Conservation (phyloP, 1,140 invertebrate species). For the Anagrus nilaparvatae region DNA sequence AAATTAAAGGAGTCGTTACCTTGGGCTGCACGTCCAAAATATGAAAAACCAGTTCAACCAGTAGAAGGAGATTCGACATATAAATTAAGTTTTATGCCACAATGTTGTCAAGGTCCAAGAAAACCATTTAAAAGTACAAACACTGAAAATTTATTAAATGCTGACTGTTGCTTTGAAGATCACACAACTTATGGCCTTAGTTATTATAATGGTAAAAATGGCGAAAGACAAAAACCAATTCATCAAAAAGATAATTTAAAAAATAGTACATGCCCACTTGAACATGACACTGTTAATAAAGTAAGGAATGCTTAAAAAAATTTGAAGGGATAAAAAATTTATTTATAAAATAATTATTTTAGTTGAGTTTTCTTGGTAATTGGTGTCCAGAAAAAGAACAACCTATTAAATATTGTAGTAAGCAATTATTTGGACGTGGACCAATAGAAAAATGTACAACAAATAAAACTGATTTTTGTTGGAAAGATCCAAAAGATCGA, state of each 20-base stretch:
- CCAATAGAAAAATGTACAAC: slow-evolving; percentile 61
- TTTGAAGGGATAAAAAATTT: slow-evolving; percentile 4
- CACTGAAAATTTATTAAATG: slow-evolving; percentile 29
- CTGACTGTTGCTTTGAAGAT: slow-evolving; percentile 25
- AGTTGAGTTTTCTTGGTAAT: slow-evolving; percentile 37
- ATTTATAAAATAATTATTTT: background rate
- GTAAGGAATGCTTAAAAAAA: too few relatives aligned
- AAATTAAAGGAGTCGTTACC: slow-evolving; percentile 22
- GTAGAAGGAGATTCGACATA: slow-evolving; percentile 46
- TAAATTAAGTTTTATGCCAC: slow-evolving; percentile 43
- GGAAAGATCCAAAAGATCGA: slow-evolving; percentile 28
- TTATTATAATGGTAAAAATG: slow-evolving; percentile 29
- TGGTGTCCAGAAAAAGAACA: slow-evolving; percentile 29
- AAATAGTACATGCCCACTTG: slow-evolving; percentile 23
- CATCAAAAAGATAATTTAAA: slow-evolving; percentile 20
- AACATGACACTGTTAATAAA: slow-evolving; percentile 30
- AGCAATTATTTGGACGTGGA: slow-evolving; percentile 41
- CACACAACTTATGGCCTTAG: slow-evolving; percentile 37
- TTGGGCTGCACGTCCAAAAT: slow-evolving; percentile 21
- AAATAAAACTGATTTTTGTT: slow-evolving; percentile 54
- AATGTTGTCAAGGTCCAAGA: slow-evolving; percentile 19
- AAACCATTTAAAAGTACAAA: slow-evolving; percentile 17
- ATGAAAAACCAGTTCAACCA: slow-evolving; percentile 31
- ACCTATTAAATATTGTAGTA: slow-evolving; percentile 24
- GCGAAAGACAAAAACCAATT: slow-evolving; percentile 23